Percentiles rank a stretch among this genome's conserved stretches.
Evolutionary conservation across 2,888 invertebrate genomes (phyloP).

Genomic region (Pseudoips prasinana): DNA sequence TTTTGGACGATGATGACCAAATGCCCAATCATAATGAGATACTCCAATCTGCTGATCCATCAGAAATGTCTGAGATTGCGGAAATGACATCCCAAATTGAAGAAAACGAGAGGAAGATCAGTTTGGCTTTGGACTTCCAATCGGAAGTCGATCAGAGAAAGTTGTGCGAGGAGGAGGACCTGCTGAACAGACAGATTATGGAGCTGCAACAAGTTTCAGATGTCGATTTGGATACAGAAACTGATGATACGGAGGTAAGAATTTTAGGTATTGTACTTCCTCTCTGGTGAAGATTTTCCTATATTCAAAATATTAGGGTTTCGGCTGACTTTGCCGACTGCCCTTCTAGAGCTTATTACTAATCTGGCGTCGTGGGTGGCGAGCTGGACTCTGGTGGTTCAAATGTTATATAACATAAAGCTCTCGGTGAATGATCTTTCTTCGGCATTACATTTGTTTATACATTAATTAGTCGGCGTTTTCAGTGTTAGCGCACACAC

Average conservation of each 20-base stretch:
- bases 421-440: no score
- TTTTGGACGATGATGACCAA: slow-evolving; percentile 70
- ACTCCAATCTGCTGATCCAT: slow-evolving; percentile 66
- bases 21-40: slow-evolving; percentile 67
- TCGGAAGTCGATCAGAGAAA: slow-evolving; percentile 88
- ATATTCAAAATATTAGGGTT: no score
- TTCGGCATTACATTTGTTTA: no score
- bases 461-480: no score
- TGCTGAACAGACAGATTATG: slow-evolving; percentile 88
- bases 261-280: no score
- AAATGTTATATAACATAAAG: no score
- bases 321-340: no score
- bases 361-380: no score
- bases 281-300: no score
- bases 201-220: slow-evolving; percentile 87
- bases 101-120: slow-evolving; percentile 79
- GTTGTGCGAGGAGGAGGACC: slow-evolving; percentile 89
- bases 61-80: slow-evolving; percentile 76
- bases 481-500: no score
- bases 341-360: no score
- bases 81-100: slow-evolving; percentile 78
- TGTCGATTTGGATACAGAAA: slow-evolving; percentile 90
- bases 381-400: no score
- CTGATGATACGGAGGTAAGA: slow-evolving; percentile 87
- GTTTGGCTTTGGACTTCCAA: slow-evolving; percentile 83